Percentiles rank a stretch among this genome's conserved stretches.
phyloP scores from a whole-genome alignment of 1,140 invertebrate genomes.

The Drosophila bifasciata region DNA sequence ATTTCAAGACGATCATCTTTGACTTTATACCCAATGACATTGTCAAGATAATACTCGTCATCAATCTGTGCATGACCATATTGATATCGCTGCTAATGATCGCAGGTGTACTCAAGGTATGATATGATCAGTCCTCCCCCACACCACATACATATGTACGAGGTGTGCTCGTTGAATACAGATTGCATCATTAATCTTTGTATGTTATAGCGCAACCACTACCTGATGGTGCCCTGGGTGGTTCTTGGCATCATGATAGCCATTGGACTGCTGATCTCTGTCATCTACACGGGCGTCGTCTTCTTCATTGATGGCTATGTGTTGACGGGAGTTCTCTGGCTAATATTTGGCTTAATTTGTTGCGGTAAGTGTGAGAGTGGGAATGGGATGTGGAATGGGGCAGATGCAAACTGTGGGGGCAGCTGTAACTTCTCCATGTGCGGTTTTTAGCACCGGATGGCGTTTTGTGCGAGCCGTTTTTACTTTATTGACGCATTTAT shows the following conservation, averaged over 20 bases:
- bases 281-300: conserved; percentile 90
- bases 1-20: conserved; percentile 87
- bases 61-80: conserved; percentile 93
- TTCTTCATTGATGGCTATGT: conserved; percentile 87
- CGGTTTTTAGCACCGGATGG: conserved; percentile 74
- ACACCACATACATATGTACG: not conserved
- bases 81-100: conserved; percentile 90
- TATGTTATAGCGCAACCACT: conserved; percentile 88
- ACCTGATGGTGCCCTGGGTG: conserved; percentile 93
- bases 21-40: conserved; percentile 83
- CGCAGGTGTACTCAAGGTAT: conserved; percentile 90
- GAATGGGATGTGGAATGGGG: not conserved
- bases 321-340: conserved; percentile 86
- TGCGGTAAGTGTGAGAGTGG: conserved; percentile 85
- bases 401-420: not conserved
- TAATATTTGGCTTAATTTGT: conserved; percentile 87
- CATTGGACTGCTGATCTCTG: conserved; percentile 89
- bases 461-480: conserved; percentile 45
- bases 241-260: conserved; percentile 90
- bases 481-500: conserved; percentile 72
- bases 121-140: conserved; percentile 13
- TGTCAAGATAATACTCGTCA: conserved; percentile 91
- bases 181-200: conserved; percentile 23
- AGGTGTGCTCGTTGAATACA: not conserved
- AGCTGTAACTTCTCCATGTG: conserved; percentile 31